These are phyloP conservation scores for Drosophila burlai DNA, from an alignment of 1,140 invertebrate species.

Conservation along the genomic window DNA sequence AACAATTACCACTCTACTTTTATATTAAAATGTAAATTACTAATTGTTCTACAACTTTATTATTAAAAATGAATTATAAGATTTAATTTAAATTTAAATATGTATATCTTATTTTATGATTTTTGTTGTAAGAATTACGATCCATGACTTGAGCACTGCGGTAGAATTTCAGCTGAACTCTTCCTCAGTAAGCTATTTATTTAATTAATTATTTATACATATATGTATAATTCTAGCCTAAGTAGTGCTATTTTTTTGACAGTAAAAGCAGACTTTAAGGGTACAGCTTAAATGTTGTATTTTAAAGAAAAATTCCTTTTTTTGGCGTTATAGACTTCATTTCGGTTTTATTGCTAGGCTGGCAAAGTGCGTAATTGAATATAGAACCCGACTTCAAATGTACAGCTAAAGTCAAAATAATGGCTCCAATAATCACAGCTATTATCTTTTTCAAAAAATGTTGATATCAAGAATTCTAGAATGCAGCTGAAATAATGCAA, in stretches of 20 bases:
- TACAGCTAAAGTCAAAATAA: not conserved
- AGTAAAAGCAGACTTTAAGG: not conserved
- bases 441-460: not conserved
- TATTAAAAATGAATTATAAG: no score
- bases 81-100: no score
- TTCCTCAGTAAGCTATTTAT: no score
- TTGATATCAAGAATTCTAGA: no score
- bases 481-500: not conserved
- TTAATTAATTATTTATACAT: no score
- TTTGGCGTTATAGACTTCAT: constrained; percentile 14
- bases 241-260: not conserved
- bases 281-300: not conserved
- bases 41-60: no score
- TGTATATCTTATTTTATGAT: no score
- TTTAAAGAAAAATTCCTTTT: not conserved
- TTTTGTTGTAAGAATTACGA: no score
- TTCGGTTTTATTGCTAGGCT: not conserved
- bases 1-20: no score
- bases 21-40: no score
- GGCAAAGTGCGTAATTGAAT: not conserved
- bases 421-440: not conserved
- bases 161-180: no score
- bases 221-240: not conserved
- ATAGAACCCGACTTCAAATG: not conserved
- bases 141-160: no score